Evolutionary conservation across 35 echinoderm and acorn worm species (phyloP).

Genomic region (Heliocidaris tuberculata): DNA sequence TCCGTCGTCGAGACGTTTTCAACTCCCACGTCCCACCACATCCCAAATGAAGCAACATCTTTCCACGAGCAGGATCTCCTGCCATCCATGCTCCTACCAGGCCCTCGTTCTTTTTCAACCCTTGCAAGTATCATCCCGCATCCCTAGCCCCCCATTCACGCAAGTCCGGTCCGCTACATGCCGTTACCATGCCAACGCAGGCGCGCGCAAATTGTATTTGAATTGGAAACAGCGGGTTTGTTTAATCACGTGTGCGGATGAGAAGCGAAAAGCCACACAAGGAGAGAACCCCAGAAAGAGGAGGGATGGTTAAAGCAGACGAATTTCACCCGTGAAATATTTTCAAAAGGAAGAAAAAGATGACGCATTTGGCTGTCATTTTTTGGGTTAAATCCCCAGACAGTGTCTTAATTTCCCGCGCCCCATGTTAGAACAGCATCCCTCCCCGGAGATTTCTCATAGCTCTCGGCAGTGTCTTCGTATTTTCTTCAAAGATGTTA

Average conservation of each 20-base stretch:
- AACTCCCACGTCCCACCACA: not conserved
- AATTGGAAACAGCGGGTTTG: constrained; percentile 2
- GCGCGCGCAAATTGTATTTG: constrained; percentile 9
- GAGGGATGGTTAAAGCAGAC: not conserved
- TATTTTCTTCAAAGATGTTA: no score
- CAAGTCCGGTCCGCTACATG: not conserved
- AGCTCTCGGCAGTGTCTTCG: not conserved
- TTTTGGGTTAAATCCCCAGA: not conserved
- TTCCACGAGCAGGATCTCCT: not conserved
- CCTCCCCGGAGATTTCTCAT: not conserved
- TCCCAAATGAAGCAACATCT: not conserved
- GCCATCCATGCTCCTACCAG: not conserved
- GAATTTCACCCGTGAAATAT: constrained; percentile 2
- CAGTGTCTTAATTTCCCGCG: not conserved
- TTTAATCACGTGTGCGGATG: not conserved
- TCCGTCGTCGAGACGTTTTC: not conserved
- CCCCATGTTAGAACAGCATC: not conserved
- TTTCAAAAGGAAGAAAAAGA: not conserved
- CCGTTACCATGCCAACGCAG: not conserved
- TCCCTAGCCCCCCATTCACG: not conserved
- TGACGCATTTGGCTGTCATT: not conserved
- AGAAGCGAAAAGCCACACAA: not conserved
- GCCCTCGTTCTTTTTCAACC: not conserved
- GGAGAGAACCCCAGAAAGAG: not conserved
- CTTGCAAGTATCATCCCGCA: not conserved